Evolutionary conservation across 2,888 invertebrate genomes (phyloP), one percentile per base, ranked within the genome.

Genomic region (Hartigia nigra): DNA sequence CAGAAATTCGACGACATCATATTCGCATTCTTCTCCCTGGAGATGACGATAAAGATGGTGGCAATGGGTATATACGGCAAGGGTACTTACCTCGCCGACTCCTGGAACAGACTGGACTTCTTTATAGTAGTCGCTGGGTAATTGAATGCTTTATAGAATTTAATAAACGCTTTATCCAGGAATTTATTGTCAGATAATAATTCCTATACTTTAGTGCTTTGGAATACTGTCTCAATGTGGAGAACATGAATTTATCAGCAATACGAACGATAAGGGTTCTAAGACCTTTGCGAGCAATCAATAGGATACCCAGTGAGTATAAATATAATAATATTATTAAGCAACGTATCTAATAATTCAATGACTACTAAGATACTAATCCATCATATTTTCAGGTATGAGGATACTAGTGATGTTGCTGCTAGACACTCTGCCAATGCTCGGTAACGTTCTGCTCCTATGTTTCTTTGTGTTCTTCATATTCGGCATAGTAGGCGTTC

Each of bases 381-480:
- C 1, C 3, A 14, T 31, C 31, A 1, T 72, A 75, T 82, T 82
- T 92, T 78, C 94, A 99, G 99, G 99, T 94, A 98, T 99, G 98
- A 95, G 99, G 86, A 99, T 99, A 88, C 93, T 99, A 91, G 99
- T 99, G 87, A 99, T 99, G 98, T 94, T 99, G 80, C 94, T 99
- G 76, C 94, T 99, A 90, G 99, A 99, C 92, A 99, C 99, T 11
- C 94, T 99, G 85, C 99, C 99, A 23, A 99, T 99, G 99, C 93
- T 99, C 89, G 99, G 99, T 84, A 99, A 99, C 93, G 99, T 99
- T 77, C 93, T 99, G 85, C 94, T 99, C 85, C 94, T 99, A 83
- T 99, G 99, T 93, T 99, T 99, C 94, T 99, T 99, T 94, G 99
- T 99, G 81, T 99, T 99, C 95, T 99, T 99, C 94, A 99, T 99